Evolutionary conservation across 2,888 invertebrate species (phyloP), one percentile per base, ranked within the genome.

Genomic region (Eurytoma californica): DNA sequence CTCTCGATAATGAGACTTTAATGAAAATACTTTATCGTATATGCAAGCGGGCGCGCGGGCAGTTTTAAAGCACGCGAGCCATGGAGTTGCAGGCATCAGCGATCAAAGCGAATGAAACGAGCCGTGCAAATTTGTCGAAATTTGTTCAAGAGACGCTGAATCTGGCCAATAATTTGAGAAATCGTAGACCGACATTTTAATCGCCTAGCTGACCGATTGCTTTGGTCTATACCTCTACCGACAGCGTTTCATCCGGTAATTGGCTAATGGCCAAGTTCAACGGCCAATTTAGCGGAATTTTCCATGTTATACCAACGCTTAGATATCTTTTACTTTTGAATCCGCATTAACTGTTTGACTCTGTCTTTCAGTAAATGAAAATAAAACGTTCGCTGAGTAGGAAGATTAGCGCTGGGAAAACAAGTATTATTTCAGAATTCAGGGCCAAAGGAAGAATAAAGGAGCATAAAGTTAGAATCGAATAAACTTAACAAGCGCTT

Each of bases 1-100:
- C 60, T 20, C 51, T 24, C 66, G 67, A 75, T 78, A 82, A 80
- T 80, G 76, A 79, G 61, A 76, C 57, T 80, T 82, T 82, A 79
- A 80, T 82, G 82, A 79, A 82, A 82, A 79, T 78, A 73, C 79
- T 82, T 80, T 72, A 30, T 18, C 65, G 55, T 16, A 39, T 39
- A 39, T 39, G 39, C 39, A 39, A 39, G n/a, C 60, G 9, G n/a
- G 30, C 66, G 28, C 2, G 16, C 14, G 9, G 65, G 57, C n/a
- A 66, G 49, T 74, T 79, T 70, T 74, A 58, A 68, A 69, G 30
- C 16, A 60, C 24, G 74, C 58, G 57, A 9, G 1, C 39, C 39
- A 9, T 9, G 9, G 9, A 9, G 9, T 9, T 39, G 9, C 39
- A 61, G 30, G 78, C 49, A 70, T 72, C 49, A 72, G n/a, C 63